Base-by-base conservation (phyloP, 2,888 invertebrate genomes). In the Geotrupes spiniger region DNA sequence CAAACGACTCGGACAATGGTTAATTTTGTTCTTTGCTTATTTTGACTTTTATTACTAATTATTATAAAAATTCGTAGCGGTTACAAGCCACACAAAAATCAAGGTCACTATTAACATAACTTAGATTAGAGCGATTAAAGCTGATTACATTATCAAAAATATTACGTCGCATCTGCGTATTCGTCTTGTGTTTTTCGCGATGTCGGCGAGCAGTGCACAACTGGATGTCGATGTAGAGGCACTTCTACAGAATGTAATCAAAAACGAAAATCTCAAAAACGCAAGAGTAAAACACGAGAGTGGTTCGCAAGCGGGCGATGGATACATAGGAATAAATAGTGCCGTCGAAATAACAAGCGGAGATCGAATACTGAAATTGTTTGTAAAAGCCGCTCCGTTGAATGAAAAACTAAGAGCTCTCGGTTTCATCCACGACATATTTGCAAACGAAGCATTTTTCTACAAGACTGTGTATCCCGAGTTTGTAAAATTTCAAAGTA, bases 231-330 rank as follows among this genome's bases (percentile, higher is more conserved):
- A 38, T 10, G 36, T 42, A 3, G 25, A 38, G 16, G 11, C 9
- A 6, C 37, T 48, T 16, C 9, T 38, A 2, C 31, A 42, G 29
- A 33, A 28, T 17, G 21, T 49, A 14, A 27, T 49, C 15, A 6
- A 4, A 10, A 27, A 36, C 11, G 42, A 48, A 10, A 15, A 25
- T 33, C 15, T 46, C 5, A 5, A 15, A 14, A 40, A 11, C 1
- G 16, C 39, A 2, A 28, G 41, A 28, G 41, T 45, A 12, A 12
- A 39, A 9, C 29, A 36, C 16, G 26, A 17, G 3, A 2, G 5
- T 14, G 49, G 45, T n/a, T 36, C 45, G 6, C 40, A 41, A 41
- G 4, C 10, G 2, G 49, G 49, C 25, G 45, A 45, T n/a, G 49
- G 49, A 15, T 49, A 28, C n/a, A 28, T 25, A 11, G 38, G 43